phyloP scores from a whole-genome alignment of 2,888 invertebrate species.

The Drosophila fulvimacula region DNA sequence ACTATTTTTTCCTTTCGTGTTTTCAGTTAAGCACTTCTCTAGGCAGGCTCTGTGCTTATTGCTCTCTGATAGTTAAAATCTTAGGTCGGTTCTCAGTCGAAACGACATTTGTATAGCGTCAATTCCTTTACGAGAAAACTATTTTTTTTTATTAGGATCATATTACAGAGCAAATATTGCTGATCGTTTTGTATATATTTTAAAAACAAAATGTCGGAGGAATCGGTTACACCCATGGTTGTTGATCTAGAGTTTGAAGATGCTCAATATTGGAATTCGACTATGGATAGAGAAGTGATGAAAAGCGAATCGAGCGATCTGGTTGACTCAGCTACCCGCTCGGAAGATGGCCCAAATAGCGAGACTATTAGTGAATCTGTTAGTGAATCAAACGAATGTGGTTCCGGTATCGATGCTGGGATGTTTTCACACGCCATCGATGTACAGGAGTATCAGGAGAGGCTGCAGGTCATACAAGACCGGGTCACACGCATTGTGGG shows the following conservation, averaged over 20 bases:
- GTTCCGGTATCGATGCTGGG: neutral
- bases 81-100: neutral
- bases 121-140: neutral
- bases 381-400: neutral
- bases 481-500: constrained; percentile 35
- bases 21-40: neutral
- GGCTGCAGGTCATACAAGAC: constrained; percentile 41
- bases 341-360: neutral
- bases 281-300: neutral
- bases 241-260: neutral
- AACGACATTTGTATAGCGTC: neutral
- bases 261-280: constrained; percentile 23
- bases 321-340: neutral
- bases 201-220: constrained; percentile 36
- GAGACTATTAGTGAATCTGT: neutral
- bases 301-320: neutral
- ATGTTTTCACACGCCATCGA: neutral
- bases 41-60: constrained; percentile 16
- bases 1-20: too few relatives aligned
- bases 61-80: too few relatives aligned
- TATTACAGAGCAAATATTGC: neutral
- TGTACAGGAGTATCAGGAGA: neutral
- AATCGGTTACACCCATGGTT: neutral
- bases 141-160: neutral
- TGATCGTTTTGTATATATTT: neutral